Evolutionary conservation across 1,140 invertebrate species (phyloP).

Genomic region (Bemisia tabaci): DNA sequence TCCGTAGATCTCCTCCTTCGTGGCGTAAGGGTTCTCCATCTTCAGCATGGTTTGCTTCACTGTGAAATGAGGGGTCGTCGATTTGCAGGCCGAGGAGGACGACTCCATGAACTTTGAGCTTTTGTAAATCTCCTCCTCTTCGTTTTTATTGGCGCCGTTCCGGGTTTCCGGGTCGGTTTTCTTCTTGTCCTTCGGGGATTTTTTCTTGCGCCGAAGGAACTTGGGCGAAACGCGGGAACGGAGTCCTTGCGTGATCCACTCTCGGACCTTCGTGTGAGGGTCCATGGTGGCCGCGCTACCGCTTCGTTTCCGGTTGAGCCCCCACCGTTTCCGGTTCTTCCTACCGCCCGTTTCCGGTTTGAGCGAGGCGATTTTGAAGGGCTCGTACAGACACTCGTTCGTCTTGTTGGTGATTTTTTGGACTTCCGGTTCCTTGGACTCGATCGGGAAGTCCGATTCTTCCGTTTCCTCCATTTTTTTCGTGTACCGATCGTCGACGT

Average conservation of each 20-base stretch:
- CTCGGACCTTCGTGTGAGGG: slow-evolving; percentile 65
- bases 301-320: slow-evolving; percentile 53
- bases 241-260: slow-evolving; percentile 59
- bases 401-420: slow-evolving; percentile 22
- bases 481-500: slow-evolving; percentile 23
- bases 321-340: slow-evolving; percentile 46
- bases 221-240: slow-evolving; percentile 51
- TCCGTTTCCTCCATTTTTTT: not conserved
- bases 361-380: slow-evolving; percentile 32
- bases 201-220: slow-evolving; percentile 29
- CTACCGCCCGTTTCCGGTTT: slow-evolving; percentile 38
- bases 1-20: not conserved
- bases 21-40: not conserved
- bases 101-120: not conserved
- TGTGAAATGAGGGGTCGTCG: not conserved
- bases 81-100: too few species aligned
- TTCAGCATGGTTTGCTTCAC: not conserved
- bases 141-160: not conserved
- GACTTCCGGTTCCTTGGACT: slow-evolving; percentile 6
- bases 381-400: slow-evolving; percentile 26
- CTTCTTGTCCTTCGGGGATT: slow-evolving; percentile 5
- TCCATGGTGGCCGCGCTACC: slow-evolving; percentile 54
- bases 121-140: not conserved
- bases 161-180: slow-evolving; percentile 7
- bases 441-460: not conserved